phyloP scores from a whole-genome alignment of 2,113 vertebrate species.

The Aegithalos caudatus region DNA sequence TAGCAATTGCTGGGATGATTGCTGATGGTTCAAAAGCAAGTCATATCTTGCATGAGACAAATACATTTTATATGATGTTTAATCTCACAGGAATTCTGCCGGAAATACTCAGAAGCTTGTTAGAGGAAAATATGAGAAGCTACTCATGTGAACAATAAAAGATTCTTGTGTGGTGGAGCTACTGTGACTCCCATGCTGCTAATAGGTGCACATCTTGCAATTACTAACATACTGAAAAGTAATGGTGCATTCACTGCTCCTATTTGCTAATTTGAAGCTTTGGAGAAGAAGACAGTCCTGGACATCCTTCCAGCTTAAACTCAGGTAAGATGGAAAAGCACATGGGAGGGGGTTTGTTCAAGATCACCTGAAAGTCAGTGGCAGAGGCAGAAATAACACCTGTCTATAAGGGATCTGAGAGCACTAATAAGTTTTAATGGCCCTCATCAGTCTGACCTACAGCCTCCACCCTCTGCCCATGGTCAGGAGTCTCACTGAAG shows the following conservation, averaged over 20 bases:
- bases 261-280: neutral
- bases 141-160: neutral
- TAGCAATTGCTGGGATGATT: slow-evolving; percentile 7
- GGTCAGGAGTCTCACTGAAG: neutral
- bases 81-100: slow-evolving; percentile 44
- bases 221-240: neutral
- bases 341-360: neutral
- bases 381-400: neutral
- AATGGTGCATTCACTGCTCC: neutral
- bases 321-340: neutral
- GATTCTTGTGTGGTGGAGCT: neutral
- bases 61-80: slow-evolving; percentile 31
- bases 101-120: slow-evolving; percentile 44
- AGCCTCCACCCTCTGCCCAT: neutral
- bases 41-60: slow-evolving; percentile 38
- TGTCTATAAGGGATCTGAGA: neutral
- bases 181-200: neutral
- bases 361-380: neutral
- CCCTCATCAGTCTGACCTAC: neutral
- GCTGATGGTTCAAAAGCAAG: slow-evolving; percentile 48
- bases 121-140: slow-evolving; percentile 30
- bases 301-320: neutral
- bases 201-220: neutral
- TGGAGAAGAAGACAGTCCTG: neutral
- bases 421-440: neutral